Evolutionary conservation across 2,797 vertebrate genomes (phyloP).

Genomic region (Macrochelys suwanniensis): DNA sequence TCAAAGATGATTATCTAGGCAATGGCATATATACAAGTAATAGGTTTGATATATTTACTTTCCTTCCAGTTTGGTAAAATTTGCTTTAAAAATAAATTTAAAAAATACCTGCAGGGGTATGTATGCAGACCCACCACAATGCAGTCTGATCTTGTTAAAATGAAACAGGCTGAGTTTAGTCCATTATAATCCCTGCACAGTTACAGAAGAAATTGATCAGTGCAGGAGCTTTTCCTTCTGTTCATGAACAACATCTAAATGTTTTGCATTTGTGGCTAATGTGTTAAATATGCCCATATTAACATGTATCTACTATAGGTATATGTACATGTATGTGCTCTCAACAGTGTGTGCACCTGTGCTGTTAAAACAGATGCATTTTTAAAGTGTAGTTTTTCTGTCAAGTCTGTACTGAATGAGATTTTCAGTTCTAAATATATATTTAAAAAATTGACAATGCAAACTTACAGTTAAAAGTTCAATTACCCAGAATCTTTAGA

Average conservation of each 20-base stretch:
- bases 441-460: neutral
- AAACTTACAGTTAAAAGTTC: conserved; percentile 46
- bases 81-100: neutral
- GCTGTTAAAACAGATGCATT: neutral
- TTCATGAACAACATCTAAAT: neutral
- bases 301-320: neutral
- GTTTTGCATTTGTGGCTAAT: neutral
- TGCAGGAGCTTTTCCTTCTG: conserved; percentile 21
- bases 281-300: fast-evolving
- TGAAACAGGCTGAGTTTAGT: conserved; percentile 33
- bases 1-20: conserved; percentile 2
- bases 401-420: neutral
- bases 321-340: neutral
- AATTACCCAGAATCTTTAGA: conserved; percentile 38
- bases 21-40: neutral
- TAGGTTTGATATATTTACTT: neutral
- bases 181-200: conserved; percentile 12
- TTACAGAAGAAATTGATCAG: neutral
- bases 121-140: neutral
- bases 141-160: conserved; percentile 51
- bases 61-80: conserved; percentile 12
- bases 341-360: fast-evolving
- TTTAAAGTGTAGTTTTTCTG: neutral
- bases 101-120: neutral
- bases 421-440: neutral